Conservation (phyloP, 2,113 vertebrate species). For the Lutjanus erythropterus region DNA sequence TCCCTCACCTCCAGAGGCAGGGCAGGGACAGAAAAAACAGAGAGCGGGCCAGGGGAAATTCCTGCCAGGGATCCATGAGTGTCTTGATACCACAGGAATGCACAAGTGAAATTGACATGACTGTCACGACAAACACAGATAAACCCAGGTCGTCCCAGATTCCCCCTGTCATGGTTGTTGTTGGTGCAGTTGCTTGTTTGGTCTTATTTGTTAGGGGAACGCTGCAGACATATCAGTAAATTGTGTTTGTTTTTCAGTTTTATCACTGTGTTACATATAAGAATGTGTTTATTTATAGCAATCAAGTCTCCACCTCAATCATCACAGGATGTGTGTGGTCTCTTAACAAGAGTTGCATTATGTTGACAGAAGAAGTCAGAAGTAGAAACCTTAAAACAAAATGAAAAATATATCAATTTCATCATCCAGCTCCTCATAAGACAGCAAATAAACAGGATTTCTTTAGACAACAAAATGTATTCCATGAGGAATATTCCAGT, state of each 20-base stretch:
- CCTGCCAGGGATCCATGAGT: constrained; percentile 72
- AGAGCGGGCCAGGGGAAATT: constrained; percentile 67
- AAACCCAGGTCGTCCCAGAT: constrained; percentile 27
- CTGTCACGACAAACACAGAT: constrained; percentile 56
- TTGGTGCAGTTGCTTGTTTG: constrained; percentile 34
- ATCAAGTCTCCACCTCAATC: constrained; percentile 1
- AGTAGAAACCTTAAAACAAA: constrained; percentile 14
- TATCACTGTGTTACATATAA: constrained; percentile 2
- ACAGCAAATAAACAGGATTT: constrained; percentile 8
- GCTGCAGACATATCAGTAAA: background rate
- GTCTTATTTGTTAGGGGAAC: constrained; percentile 24
- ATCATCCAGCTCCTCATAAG: background rate
- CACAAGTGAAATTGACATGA: constrained; percentile 54
- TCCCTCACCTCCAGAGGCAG: constrained; percentile 69
- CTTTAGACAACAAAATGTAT: background rate
- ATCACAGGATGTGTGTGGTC: constrained; percentile 58
- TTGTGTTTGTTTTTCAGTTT: background rate
- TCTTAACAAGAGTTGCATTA: constrained; percentile 2
- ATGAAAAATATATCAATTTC: background rate
- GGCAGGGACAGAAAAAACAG: constrained; percentile 70
- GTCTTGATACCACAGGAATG: constrained; percentile 78
- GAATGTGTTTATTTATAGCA: constrained; percentile 42
- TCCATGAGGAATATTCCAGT: background rate
- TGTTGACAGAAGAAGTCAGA: constrained; percentile 38
- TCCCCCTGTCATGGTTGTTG: background rate